Percentiles rank a stretch among this genome's conserved stretches.
phyloP scores from a whole-genome alignment of 2,113 vertebrate genomes.

The Melanocharis versteri region DNA sequence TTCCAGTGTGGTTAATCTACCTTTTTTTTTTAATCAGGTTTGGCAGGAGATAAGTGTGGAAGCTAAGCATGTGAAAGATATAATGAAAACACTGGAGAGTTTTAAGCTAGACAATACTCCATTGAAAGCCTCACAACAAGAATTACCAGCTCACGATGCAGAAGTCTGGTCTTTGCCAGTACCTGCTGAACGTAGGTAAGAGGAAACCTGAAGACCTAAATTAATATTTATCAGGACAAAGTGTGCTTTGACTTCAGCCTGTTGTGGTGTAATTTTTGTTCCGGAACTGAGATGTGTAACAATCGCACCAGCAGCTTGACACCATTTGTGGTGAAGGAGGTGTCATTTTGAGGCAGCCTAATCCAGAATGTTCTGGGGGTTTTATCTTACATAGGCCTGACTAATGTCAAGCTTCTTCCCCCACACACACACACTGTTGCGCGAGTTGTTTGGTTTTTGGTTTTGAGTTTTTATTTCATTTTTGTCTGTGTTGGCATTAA shows the following conservation, averaged over 20 bases:
- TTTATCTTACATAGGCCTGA: neutral
- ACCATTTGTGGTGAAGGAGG: neutral
- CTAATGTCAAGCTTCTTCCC: neutral
- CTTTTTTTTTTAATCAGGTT: conserved; percentile 74
- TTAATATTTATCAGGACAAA: neutral
- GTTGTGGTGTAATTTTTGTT: neutral
- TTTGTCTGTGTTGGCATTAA: neutral
- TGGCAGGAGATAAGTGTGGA: conserved; percentile 95
- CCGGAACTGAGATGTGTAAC: neutral
- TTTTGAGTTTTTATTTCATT: neutral
- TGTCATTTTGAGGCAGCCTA: neutral
- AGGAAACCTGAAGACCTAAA: neutral
- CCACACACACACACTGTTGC: neutral
- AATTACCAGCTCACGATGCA: conserved; percentile 78
- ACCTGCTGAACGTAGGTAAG: conserved; percentile 87
- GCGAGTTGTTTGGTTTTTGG: neutral
- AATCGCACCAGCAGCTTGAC: neutral
- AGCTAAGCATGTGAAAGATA: conserved; percentile 89
- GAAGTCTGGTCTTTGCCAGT: conserved; percentile 88
- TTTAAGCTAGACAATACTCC: conserved; percentile 85
- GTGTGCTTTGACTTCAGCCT: neutral
- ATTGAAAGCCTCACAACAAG: conserved; percentile 81
- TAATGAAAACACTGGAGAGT: conserved; percentile 91
- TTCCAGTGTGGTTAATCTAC: neutral
- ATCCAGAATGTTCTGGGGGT: neutral